These are phyloP conservation scores for Zhuqinia jingwanae DNA, from an alignment of 2,888 invertebrate species.

Conservation along the genomic window DNA sequence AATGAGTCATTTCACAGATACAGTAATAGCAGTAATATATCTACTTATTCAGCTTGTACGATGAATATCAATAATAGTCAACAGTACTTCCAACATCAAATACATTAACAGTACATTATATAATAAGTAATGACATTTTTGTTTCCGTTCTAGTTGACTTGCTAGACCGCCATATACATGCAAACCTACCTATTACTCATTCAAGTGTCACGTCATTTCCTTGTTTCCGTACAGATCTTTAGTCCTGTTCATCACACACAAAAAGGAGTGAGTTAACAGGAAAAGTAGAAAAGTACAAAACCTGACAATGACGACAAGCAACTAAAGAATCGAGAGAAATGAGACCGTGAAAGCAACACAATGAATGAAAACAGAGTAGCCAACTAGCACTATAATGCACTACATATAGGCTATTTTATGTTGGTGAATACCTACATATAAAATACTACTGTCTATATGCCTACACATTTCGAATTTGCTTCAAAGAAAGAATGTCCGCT, in stretches of 20 bases:
- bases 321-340: neutral
- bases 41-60: neutral
- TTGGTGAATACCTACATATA: too few species aligned
- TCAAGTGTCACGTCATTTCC: slow-evolving; percentile 39
- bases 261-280: neutral
- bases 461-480: too few species aligned
- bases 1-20: slow-evolving; percentile 1
- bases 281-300: neutral
- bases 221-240: neutral
- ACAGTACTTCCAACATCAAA: neutral
- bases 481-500: too few species aligned
- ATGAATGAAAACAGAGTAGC: neutral
- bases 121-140: slow-evolving; percentile 33
- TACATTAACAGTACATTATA: neutral
- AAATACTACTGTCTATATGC: too few species aligned
- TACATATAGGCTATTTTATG: too few species aligned
- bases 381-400: too few species aligned
- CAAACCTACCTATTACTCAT: too few species aligned
- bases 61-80: neutral
- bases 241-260: neutral
- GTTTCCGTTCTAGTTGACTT: slow-evolving; percentile 26
- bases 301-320: slow-evolving; percentile 11
- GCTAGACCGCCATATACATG: slow-evolving; percentile 35
- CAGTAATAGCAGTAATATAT: neutral
- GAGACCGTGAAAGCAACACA: neutral